These are phyloP conservation scores for Tenualosa ilisha DNA, from an alignment of 2,797 vertebrate species.

Conservation along the genomic window DNA sequence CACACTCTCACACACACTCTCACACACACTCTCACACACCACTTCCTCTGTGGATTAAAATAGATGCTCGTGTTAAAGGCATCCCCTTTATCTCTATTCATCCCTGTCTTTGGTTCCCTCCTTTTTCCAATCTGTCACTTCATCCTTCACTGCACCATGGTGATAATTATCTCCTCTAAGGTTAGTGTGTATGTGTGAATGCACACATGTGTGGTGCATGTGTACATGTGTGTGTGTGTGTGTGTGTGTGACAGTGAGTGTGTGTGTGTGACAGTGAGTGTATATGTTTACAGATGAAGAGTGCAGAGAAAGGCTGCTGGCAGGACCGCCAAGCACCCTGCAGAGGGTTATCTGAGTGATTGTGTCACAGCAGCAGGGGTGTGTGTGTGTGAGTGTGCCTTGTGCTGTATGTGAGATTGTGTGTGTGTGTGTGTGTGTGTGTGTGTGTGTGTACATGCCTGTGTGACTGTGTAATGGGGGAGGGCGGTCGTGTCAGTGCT, in stretches of 20 bases:
- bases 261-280: constrained; percentile 24
- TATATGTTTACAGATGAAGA: constrained; percentile 52
- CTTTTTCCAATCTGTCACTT: constrained; percentile 33
- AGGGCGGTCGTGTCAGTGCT: constrained; percentile 53
- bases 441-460: not conserved
- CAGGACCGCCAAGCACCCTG: constrained; percentile 56
- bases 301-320: constrained; percentile 55
- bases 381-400: constrained; percentile 39
- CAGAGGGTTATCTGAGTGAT: constrained; percentile 64
- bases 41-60: not conserved
- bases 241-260: constrained; percentile 38
- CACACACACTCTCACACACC: not conserved
- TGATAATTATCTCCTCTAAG: constrained; percentile 11
- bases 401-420: not conserved
- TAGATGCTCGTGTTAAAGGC: not conserved
- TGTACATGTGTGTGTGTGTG: not conserved
- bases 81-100: not conserved
- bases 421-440: not conserved
- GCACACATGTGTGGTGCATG: not conserved
- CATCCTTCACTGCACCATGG: constrained; percentile 46
- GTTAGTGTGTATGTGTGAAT: not conserved
- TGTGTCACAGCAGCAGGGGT: constrained; percentile 58
- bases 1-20: constrained; percentile 39
- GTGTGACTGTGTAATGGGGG: constrained; percentile 29
- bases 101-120: not conserved